A percentile compares a stretch with the other conserved stretches of the same genome.
Conservation (phyloP, 2,113 vertebrate genomes). For the Siphamia tubifer region DNA sequence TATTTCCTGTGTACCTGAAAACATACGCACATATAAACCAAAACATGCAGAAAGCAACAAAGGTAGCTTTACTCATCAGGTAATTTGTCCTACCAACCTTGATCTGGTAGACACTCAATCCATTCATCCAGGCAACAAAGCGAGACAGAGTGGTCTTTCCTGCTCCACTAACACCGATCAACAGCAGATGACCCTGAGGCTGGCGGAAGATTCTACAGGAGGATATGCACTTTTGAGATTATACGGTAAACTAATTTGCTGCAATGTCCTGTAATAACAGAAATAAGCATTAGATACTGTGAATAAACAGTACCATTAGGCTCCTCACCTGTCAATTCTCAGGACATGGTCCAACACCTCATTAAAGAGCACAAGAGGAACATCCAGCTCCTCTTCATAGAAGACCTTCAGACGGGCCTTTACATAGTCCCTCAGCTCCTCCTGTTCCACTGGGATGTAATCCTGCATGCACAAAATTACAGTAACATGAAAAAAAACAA, state of each 20-base stretch:
- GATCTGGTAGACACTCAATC: slow-evolving; percentile 97
- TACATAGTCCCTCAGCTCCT: slow-evolving; percentile 96
- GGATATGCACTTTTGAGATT: background rate
- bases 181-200: slow-evolving; percentile 94
- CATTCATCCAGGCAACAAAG: slow-evolving; percentile 99
- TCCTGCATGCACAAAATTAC: slow-evolving; percentile 80
- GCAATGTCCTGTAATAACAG: background rate
- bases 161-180: slow-evolving; percentile 97
- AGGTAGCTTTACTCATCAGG: background rate
- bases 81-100: slow-evolving; percentile 81
- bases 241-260: background rate
- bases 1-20: slow-evolving; percentile 95
- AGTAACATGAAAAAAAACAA: background rate
- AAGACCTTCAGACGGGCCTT: slow-evolving; percentile 98
- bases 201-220: slow-evolving; percentile 93
- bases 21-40: background rate
- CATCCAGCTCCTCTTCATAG: slow-evolving; percentile 97
- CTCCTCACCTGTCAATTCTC: slow-evolving; percentile 90
- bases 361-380: slow-evolving; percentile 96
- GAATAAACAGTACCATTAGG: background rate
- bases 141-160: slow-evolving; percentile 97
- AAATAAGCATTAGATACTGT: background rate
- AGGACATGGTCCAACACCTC: slow-evolving; percentile 97
- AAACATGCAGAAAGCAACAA: background rate
- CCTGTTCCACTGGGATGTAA: slow-evolving; percentile 98